Evolutionary conservation across 2,113 vertebrate genomes (phyloP), one percentile per base, ranked within the genome.

Genomic region (Macquaria australasica): DNA sequence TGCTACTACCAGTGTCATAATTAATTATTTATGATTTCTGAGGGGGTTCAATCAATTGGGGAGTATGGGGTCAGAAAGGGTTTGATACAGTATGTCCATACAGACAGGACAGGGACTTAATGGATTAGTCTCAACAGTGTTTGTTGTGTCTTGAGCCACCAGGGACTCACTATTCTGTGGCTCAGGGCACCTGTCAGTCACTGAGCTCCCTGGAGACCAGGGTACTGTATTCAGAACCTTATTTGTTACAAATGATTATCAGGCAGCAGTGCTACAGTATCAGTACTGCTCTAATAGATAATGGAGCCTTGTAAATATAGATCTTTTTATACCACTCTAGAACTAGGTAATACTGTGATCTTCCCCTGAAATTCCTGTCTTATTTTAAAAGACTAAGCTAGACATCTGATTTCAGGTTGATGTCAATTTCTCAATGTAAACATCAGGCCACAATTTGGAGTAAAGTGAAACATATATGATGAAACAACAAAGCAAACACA

Each of bases 21-120:
- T 91, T 72, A 93, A 93, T 92, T 83, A 91, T 89, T 88, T 66
- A 92, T 68, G 56, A 45, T 66, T 68, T 83, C 74, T 85, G 85
- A 67, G 59, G 31, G 73, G 82, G 73, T 25, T 64, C 39, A 45
- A 91, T 91, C 51, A 82, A 91, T 87, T 74, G 86, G 25, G 28
- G 75, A 76, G 53, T 14, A 56, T 73, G 74, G 78, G 58, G 69
- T 73, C 34, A 4, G 39, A 58, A 71, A 25, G 12, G 73, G 48
- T 82, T 68, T 89, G 85, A 88, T 90, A 75, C 48, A 48, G 45
- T 48, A 20, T 77, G 72, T 86, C 64, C 48, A 80, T 51, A 34
- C 8, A 55, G 15, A 70, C 8, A 60, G 20, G 71, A 64, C 48
- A 56, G 20, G 21, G 64, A 67, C 64, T 64, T 45, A 51, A 79